These are phyloP conservation scores for Nilaparvata lugens DNA, from an alignment of 1,140 invertebrate genomes.

Conservation along the genomic window DNA sequence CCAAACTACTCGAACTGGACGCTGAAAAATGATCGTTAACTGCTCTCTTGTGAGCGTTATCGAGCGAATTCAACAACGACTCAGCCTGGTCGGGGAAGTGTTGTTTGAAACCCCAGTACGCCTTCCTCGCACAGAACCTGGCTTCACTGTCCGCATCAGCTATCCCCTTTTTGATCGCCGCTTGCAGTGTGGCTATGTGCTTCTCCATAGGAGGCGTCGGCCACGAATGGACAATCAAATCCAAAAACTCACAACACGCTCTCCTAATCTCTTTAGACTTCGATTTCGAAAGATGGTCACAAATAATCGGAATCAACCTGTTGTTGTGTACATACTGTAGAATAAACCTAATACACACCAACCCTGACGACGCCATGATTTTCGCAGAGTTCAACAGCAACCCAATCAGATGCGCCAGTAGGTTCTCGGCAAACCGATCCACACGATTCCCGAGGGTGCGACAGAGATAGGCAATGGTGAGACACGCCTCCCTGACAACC, in stretches of 20 bases:
- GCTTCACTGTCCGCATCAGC: conserved; percentile 88
- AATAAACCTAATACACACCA: conserved; percentile 80
- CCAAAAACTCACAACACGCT: conserved; percentile 73
- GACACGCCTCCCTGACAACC: conserved; percentile 89
- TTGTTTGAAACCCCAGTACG: conserved; percentile 82
- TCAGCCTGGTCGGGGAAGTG: conserved; percentile 90
- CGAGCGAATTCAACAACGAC: conserved; percentile 68
- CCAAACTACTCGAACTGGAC: conserved; percentile 32
- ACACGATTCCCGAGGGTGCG: conserved; percentile 73
- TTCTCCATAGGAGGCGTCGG: conserved; percentile 69
- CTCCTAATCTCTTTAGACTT: conserved; percentile 90
- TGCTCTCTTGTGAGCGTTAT: conserved; percentile 73
- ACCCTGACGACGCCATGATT: conserved; percentile 80
- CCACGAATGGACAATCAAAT: conserved; percentile 79
- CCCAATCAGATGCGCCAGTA: conserved; percentile 76
- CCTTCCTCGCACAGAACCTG: conserved; percentile 63
- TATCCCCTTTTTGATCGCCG: conserved; percentile 81
- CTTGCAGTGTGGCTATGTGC: conserved; percentile 64
- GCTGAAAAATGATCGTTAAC: conserved; percentile 34
- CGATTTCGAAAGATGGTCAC: conserved; percentile 56
- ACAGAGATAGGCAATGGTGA: conserved; percentile 85
- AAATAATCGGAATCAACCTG: conserved; percentile 80
- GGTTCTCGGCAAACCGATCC: conserved; percentile 73
- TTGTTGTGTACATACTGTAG: conserved; percentile 77
- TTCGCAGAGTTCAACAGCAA: conserved; percentile 95